Evolutionary conservation across 1,140 invertebrate species (phyloP).

Genomic region (Drosophila teissieri): DNA sequence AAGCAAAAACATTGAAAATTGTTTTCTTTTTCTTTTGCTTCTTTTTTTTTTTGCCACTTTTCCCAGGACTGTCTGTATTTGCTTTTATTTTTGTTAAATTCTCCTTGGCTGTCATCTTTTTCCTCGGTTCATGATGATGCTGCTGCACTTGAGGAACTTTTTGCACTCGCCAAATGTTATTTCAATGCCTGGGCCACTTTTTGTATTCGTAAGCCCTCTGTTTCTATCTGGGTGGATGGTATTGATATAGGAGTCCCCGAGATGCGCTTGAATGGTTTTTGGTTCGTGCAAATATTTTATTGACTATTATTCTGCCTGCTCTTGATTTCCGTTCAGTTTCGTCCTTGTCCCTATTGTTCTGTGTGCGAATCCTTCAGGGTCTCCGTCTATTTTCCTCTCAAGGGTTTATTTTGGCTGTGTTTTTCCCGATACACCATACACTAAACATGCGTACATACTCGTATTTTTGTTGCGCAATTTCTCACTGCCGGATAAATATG

Average conservation of each 20-base stretch:
- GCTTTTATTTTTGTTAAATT: conserved; percentile 66
- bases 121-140: background rate
- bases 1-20: conserved; percentile 82
- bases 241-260: conserved; percentile 57
- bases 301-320: conserved; percentile 73
- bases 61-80: conserved; percentile 23
- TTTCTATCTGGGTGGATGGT: conserved; percentile 36
- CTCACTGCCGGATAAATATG: conserved; percentile 39
- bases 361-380: conserved; percentile 40
- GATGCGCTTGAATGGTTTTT: conserved; percentile 69
- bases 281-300: conserved; percentile 79
- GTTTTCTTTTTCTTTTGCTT: conserved; percentile 55
- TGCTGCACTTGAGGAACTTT: conserved; percentile 62
- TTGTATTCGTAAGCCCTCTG: background rate
- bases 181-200: conserved; percentile 56
- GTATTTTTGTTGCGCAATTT: conserved; percentile 56
- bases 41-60: conserved; percentile 2
- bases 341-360: conserved; percentile 52
- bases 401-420: conserved; percentile 50
- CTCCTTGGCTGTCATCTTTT: conserved; percentile 64
- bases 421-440: conserved; percentile 12
- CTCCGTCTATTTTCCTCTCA: conserved; percentile 42
- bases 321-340: conserved; percentile 29
- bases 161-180: conserved; percentile 48
- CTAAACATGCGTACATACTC: background rate